Percentiles rank a stretch among this genome's conserved stretches.
Conservation (phyloP, 2,797 vertebrate genomes). For the Lepus townsendii region DNA sequence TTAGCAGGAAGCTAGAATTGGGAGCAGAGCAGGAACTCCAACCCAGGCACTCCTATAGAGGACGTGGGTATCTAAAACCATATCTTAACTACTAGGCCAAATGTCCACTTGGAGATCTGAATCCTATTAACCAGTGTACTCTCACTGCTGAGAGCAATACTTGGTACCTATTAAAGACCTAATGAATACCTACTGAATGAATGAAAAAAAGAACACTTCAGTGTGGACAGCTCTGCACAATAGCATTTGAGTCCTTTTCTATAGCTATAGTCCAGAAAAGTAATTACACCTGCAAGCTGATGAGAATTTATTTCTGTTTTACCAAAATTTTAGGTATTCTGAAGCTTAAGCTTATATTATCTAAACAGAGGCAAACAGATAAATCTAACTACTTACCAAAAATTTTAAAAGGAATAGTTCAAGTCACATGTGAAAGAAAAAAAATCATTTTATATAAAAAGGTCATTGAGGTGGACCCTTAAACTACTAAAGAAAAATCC, state of each 20-base stretch:
- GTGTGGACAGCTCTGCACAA: background rate
- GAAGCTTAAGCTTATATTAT: background rate
- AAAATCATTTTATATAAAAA: background rate
- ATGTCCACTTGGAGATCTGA: too few species aligned
- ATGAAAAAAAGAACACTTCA: background rate
- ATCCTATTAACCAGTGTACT: background rate
- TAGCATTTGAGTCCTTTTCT: fast-evolving
- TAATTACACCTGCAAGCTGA: background rate
- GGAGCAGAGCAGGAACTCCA: too few species aligned
- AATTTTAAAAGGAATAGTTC: background rate
- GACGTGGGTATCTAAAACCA: too few species aligned
- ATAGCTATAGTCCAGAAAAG: background rate
- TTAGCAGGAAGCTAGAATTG: too few species aligned
- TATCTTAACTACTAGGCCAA: too few species aligned
- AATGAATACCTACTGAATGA: background rate
- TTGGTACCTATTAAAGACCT: fast-evolving
- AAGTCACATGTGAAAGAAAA: background rate
- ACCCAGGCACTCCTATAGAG: too few species aligned
- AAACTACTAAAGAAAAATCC: slow-evolving; percentile 11
- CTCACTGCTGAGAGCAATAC: background rate
- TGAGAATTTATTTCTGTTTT: background rate
- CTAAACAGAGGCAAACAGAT: background rate
- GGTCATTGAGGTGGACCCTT: slow-evolving; percentile 31
- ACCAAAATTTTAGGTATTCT: background rate
- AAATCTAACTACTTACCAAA: background rate